These are phyloP conservation scores for Formica exsecta DNA, from an alignment of 1,140 invertebrate species.

Conservation along the genomic window DNA sequence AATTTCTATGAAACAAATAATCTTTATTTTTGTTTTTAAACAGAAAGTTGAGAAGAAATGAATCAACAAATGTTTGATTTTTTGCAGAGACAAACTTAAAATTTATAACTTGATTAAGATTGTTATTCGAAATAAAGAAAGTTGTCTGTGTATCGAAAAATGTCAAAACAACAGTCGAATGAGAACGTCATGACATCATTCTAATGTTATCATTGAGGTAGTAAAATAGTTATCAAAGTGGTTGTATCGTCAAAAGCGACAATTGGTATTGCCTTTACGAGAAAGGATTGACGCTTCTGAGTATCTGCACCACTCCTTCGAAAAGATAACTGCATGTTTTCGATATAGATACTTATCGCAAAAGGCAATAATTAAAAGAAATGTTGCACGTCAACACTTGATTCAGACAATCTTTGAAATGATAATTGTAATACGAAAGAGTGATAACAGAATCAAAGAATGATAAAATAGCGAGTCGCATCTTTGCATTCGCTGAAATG, in stretches of 20 bases:
- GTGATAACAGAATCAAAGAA: conserved; percentile 1
- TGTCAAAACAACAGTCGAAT: neutral
- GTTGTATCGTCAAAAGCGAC: conserved; percentile 2
- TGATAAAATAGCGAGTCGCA: neutral
- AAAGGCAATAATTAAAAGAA: conserved; percentile 20
- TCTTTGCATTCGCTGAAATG: neutral
- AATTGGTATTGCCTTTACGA: neutral
- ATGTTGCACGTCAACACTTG: conserved; percentile 1
- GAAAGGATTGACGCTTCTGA: conserved; percentile 22
- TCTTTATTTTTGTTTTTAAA: neutral
- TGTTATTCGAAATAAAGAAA: neutral
- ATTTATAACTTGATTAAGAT: neutral
- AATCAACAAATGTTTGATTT: neutral
- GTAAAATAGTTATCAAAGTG: neutral
- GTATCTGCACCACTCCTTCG: conserved; percentile 18
- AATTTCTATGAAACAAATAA: neutral
- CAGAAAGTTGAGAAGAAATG: neutral
- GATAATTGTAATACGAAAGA: neutral
- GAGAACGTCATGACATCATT: neutral
- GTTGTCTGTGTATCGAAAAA: neutral
- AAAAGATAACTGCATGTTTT: conserved; percentile 41
- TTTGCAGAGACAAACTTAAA: neutral
- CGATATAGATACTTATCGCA: neutral
- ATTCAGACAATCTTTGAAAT: conserved; percentile 19
- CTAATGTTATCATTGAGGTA: neutral